Percentiles rank a stretch among this genome's conserved stretches.
These are phyloP conservation scores for Chrysochloris asiatica DNA, from an alignment of 2,113 vertebrate species.

Conservation along the genomic window DNA sequence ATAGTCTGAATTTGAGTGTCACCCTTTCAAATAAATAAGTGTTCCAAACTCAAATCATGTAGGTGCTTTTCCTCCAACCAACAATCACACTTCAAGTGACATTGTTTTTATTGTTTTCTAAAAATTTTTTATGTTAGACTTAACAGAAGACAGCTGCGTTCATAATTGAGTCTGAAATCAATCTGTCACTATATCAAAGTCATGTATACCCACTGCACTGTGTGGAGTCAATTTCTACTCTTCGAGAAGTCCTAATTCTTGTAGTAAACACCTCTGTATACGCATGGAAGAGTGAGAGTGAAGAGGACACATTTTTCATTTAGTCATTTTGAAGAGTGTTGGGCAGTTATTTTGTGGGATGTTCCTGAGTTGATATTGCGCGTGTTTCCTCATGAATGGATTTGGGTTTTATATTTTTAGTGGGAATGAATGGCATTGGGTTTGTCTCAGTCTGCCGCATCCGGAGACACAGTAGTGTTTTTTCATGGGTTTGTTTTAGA, in stretches of 20 bases:
- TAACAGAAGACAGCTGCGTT: not conserved
- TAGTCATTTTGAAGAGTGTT: not conserved
- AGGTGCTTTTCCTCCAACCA: not conserved
- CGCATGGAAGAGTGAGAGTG: not conserved
- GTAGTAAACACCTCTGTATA: not conserved
- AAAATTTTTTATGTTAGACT: not conserved
- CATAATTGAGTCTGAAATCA: not conserved
- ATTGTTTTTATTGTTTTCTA: slow-evolving; percentile 9
- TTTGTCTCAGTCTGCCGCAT: not conserved
- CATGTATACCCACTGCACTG: not conserved
- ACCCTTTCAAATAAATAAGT: slow-evolving; percentile 15
- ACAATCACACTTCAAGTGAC: not conserved
- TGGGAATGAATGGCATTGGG: not conserved
- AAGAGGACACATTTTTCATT: not conserved
- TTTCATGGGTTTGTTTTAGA: too few species aligned
- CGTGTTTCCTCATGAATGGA: not conserved
- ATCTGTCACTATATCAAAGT: not conserved
- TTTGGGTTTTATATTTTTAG: slow-evolving; percentile 18
- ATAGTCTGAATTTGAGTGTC: not conserved
- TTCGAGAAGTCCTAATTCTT: not conserved
- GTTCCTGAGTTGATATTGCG: not conserved
- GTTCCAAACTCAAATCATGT: not conserved
- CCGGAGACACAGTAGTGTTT: not conserved
- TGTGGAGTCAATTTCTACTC: too few species aligned
- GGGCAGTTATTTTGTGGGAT: not conserved